Evolutionary conservation across 2,888 invertebrate genomes (phyloP), one percentile per base, ranked within the genome.

Genomic region (Himalopsyche kuldschensis): DNA sequence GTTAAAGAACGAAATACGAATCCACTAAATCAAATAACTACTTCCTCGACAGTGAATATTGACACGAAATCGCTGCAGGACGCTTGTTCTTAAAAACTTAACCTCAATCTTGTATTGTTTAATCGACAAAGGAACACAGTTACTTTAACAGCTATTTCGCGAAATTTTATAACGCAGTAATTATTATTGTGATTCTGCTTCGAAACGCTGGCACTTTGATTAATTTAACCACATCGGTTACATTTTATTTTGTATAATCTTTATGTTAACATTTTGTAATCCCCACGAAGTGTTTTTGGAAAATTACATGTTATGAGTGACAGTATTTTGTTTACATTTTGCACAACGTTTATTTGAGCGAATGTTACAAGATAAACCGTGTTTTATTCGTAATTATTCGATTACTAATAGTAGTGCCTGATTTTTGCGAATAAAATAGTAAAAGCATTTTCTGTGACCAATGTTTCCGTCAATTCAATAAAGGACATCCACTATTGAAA

Each of bases 351-450:
- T 69, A 27, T 69, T 27, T 69, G 69, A 69, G 69, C 69, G 69
- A 69, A 69, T 69, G 69, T 69, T 69, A 69, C 69, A 69, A 69
- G 69, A 69, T 69, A 69, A 69, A 69, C 69, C 69, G 69, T 69
- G 69, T 69, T 69, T 69, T 69, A 69, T 69, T 69, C 69, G 69
- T 69, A 69, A 69, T 69, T 69, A 69, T 69, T 69, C 69, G 69
- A 69, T 69, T 69, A 15, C 20, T 69, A 30, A 24, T 3, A 27
- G 10, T 69, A 69, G 69, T 69, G 69, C 69, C 30, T 30, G 69
- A 30, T 69, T 69, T 69, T 69, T 69, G 27, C 69, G 69, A 69
- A 69, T 69, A 27, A 69, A 69, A 69, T 30, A 69, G 27, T 69
- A 30, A 69, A 27, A 69, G 69, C 69, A 63, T 63, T 69, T 30